Conservation (phyloP, 35 echinoderm and acorn worm genomes). For the Acanthaster planci region DNA sequence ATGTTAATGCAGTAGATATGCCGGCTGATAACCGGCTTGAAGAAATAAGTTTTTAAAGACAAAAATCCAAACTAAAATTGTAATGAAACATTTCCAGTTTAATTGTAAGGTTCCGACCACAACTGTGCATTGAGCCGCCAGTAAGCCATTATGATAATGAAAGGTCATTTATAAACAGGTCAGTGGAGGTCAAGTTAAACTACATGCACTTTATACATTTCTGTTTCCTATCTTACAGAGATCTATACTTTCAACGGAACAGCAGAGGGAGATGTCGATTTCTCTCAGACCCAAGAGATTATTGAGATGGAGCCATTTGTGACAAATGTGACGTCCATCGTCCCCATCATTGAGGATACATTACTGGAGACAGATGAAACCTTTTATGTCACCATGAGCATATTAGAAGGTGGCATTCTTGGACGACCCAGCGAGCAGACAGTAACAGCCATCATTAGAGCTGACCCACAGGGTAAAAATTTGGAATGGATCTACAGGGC, state of each 20-base stretch:
- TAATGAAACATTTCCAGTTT: background rate
- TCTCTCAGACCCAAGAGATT: background rate
- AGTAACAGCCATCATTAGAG: background rate
- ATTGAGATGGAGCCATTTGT: background rate
- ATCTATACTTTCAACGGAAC: background rate
- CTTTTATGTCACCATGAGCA: background rate
- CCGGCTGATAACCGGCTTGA: no score
- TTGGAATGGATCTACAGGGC: no score
- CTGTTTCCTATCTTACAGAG: background rate
- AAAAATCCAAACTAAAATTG: background rate
- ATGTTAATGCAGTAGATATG: no score
- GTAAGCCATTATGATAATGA: background rate
- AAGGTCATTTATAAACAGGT: background rate
- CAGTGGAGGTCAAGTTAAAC: background rate
- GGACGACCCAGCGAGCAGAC: background rate
- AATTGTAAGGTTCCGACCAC: background rate
- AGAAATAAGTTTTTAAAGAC: no score
- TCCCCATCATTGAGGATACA: background rate
- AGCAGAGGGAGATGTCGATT: background rate
- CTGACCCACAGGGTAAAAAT: background rate
- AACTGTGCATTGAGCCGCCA: background rate
- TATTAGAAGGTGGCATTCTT: background rate
- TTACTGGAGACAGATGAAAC: background rate
- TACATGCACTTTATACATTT: background rate
- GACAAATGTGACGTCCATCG: no score